Evolutionary conservation across 2,888 invertebrate species (phyloP).

Genomic region (Eupithecia vulgata): DNA sequence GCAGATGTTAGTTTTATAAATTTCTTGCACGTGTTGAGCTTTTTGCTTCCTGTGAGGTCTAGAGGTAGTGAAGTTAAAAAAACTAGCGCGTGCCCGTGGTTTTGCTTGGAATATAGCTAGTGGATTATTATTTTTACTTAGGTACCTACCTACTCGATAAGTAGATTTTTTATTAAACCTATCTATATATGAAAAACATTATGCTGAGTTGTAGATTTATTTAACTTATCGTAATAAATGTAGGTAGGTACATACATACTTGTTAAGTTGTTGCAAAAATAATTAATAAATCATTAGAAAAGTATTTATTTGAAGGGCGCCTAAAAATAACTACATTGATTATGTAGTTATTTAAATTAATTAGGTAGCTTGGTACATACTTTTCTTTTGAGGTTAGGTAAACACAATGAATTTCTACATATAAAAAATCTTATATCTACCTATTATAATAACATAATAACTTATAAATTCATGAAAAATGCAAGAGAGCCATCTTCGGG

Average conservation of each 20-base stretch:
- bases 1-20: constrained; percentile 83
- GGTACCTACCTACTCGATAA: no score
- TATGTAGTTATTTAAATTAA: neutral
- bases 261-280: neutral
- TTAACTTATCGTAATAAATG: neutral
- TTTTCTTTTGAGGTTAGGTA: neutral
- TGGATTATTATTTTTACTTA: neutral
- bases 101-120: neutral
- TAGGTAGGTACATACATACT: no score
- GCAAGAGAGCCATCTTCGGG: neutral
- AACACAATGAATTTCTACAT: neutral
- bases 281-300: neutral
- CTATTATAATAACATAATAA: neutral
- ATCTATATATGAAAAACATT: no score
- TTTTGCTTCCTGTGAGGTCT: constrained; percentile 64
- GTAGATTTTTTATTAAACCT: no score
- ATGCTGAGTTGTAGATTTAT: no score
- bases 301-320: neutral
- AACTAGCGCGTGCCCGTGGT: constrained; percentile 13
- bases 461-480: neutral
- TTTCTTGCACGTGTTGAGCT: constrained; percentile 78
- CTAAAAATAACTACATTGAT: no score
- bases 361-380: no score
- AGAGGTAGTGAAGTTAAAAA: constrained; percentile 57
- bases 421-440: neutral